Conservation (phyloP, 2,888 invertebrate species). For the Punctoribates punctum region DNA sequence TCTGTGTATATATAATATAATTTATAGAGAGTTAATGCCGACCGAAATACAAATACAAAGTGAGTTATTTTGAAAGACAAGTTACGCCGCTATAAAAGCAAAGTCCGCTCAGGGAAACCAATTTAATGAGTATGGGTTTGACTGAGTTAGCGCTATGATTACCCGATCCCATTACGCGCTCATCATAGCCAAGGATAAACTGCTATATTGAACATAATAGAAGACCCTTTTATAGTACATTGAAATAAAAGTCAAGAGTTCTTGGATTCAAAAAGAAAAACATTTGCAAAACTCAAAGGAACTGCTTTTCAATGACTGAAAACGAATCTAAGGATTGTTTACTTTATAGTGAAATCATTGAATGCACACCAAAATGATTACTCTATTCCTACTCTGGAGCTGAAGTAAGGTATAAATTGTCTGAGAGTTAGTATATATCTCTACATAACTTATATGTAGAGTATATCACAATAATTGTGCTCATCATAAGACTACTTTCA, state of each 20-base stretch:
- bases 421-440: no score
- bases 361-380: neutral
- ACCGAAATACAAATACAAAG: constrained; percentile 4
- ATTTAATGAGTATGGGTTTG: constrained; percentile 32
- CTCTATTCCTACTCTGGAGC: no score
- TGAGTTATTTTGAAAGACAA: constrained; percentile 11
- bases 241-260: neutral
- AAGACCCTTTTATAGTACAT: constrained; percentile 15
- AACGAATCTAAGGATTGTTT: neutral
- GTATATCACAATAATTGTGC: constrained; percentile 27
- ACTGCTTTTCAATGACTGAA: neutral
- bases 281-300: constrained; percentile 4
- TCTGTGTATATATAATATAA: no score
- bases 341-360: neutral
- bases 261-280: neutral
- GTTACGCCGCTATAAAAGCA: constrained; percentile 12
- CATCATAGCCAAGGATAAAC: constrained; percentile 11
- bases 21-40: neutral
- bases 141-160: neutral
- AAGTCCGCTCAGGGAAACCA: constrained; percentile 26
- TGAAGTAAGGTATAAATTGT: no score
- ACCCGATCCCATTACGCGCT: constrained; percentile 10
- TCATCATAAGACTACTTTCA: neutral
- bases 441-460: neutral
- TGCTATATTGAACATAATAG: neutral